Percentiles rank a stretch among this genome's conserved stretches.
phyloP scores from a whole-genome alignment of 2,888 invertebrate genomes.

The Drosophila neotestacea region DNA sequence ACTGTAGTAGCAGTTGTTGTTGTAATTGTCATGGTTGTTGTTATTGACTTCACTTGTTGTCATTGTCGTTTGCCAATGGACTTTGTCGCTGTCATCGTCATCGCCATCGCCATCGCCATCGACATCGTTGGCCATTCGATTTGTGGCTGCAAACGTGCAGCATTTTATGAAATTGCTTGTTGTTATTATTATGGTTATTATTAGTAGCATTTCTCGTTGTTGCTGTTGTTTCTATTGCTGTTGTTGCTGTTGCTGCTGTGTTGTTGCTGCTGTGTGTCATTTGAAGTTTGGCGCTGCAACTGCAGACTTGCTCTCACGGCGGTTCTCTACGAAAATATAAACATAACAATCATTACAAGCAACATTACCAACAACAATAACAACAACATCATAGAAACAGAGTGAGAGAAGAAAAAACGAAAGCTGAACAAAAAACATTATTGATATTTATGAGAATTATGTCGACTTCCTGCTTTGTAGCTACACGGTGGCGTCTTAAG shows the following conservation, averaged over 20 bases:
- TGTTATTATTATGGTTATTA: slow-evolving; percentile 80
- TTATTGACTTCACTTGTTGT: slow-evolving; percentile 61
- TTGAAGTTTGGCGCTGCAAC: slow-evolving; percentile 62
- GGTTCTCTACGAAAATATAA: slow-evolving; percentile 71
- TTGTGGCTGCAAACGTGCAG: slow-evolving; percentile 62
- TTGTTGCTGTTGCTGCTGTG: slow-evolving; percentile 30
- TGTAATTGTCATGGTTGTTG: slow-evolving; percentile 58
- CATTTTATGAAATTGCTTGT: slow-evolving; percentile 75
- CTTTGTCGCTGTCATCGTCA: slow-evolving; percentile 45
- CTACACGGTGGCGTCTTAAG: slow-evolving; percentile 64
- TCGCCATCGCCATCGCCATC: slow-evolving; percentile 16
- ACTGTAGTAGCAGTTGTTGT: slow-evolving; percentile 16
- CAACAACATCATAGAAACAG: slow-evolving; percentile 5
- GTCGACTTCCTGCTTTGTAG: slow-evolving; percentile 72
- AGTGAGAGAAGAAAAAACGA: slow-evolving; percentile 40
- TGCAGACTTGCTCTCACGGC: slow-evolving; percentile 60
- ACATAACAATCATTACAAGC: slow-evolving; percentile 74
- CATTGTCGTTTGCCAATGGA: slow-evolving; percentile 37
- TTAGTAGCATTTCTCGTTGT: slow-evolving; percentile 60
- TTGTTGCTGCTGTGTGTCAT: slow-evolving; percentile 54
- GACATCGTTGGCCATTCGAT: slow-evolving; percentile 48
- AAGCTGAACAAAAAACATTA: slow-evolving; percentile 71
- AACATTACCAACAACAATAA: slow-evolving; percentile 23
- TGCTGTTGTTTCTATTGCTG: slow-evolving; percentile 31
- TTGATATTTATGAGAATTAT: slow-evolving; percentile 78